These are phyloP conservation scores for Labroides dimidiatus DNA, from an alignment of 2,797 vertebrate genomes.

Conservation along the genomic window DNA sequence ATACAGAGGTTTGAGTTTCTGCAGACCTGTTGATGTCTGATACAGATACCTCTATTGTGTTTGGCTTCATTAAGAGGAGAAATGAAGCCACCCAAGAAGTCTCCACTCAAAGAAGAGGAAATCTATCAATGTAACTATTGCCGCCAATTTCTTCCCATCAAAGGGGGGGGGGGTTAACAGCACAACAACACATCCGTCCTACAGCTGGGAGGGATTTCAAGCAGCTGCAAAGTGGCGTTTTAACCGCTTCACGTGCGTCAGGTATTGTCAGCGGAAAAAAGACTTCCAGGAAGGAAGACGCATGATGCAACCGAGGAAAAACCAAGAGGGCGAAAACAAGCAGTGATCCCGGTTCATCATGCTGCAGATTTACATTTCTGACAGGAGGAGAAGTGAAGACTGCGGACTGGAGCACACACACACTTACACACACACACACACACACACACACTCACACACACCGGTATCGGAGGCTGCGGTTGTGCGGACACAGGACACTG, in stretches of 20 bases:
- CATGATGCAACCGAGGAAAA: slow-evolving; percentile 61
- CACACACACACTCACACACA: slow-evolving; percentile 17
- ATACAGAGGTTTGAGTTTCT: slow-evolving; percentile 22
- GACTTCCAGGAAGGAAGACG: slow-evolving; percentile 31
- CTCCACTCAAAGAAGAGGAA: slow-evolving; percentile 16
- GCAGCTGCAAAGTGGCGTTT: slow-evolving; percentile 60
- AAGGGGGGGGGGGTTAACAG: slow-evolving; percentile 9
- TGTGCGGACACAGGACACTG: slow-evolving; percentile 62
- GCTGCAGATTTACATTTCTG: slow-evolving; percentile 45
- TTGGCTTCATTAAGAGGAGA: not conserved
- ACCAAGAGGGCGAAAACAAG: slow-evolving; percentile 12
- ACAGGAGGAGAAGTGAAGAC: slow-evolving; percentile 49
- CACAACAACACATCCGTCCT: slow-evolving; percentile 37
- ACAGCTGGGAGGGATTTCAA: slow-evolving; percentile 52
- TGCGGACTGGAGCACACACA: slow-evolving; percentile 28
- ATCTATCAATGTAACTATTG: slow-evolving; percentile 64
- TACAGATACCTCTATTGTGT: slow-evolving; percentile 24
- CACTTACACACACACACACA: slow-evolving; percentile 8
- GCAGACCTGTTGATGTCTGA: slow-evolving; percentile 72
- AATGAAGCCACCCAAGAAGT: slow-evolving; percentile 19
- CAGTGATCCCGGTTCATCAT: slow-evolving; percentile 24
- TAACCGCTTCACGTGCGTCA: slow-evolving; percentile 59
- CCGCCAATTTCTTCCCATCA: slow-evolving; percentile 38
- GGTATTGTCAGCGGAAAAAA: slow-evolving; percentile 44
- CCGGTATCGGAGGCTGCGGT: slow-evolving; percentile 56